Conservation (phyloP, 1,140 invertebrate species). For the Brachionus plicatilis region DNA sequence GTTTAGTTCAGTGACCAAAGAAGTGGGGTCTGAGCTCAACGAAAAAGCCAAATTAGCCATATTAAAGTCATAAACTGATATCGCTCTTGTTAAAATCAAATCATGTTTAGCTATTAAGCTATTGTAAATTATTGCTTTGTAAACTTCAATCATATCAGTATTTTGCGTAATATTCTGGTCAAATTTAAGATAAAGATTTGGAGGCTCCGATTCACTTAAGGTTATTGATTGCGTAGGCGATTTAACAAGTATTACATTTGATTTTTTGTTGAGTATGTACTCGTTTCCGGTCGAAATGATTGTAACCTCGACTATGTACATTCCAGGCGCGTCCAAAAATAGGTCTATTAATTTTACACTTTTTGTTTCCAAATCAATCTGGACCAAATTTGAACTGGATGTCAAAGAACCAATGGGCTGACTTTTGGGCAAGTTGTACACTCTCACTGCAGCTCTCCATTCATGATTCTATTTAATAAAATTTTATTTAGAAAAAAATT, state of each 20-base stretch:
- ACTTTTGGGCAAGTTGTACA: background rate
- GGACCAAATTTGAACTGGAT: background rate
- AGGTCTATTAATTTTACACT: background rate
- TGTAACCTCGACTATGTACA: background rate
- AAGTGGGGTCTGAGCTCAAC: background rate
- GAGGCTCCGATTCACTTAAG: background rate
- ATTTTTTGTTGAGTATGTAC: background rate
- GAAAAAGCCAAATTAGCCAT: background rate
- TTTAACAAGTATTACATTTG: background rate
- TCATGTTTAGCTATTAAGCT: background rate
- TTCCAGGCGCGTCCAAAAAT: background rate
- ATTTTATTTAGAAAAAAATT: too few relatives aligned
- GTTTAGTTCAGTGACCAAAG: background rate
- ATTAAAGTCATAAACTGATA: background rate
- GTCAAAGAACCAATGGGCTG: background rate
- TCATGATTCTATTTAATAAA: background rate
- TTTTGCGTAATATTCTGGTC: background rate
- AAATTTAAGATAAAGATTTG: background rate
- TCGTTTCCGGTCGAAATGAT: background rate
- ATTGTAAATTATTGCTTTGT: background rate
- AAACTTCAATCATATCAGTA: background rate
- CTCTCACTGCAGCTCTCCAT: background rate
- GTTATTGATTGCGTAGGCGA: background rate
- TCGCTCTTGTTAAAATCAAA: background rate
- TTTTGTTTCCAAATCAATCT: background rate